Conservation (phyloP, 2,888 invertebrate species). For the Brachypalpus laphriformis region DNA sequence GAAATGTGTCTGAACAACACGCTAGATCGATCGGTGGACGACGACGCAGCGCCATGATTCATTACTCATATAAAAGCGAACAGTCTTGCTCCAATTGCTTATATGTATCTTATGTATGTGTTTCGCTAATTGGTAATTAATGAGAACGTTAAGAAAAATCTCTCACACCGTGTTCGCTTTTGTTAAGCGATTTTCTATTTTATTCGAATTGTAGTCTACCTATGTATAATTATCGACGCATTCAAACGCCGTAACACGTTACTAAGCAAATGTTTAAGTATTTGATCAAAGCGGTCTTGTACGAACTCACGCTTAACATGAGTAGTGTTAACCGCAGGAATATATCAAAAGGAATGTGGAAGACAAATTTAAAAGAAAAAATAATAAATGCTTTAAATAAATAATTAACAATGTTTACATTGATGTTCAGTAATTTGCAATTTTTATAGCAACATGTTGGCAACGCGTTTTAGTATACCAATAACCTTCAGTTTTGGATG, state of each 20-base stretch:
- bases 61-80: slow-evolving; percentile 28
- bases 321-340: not conserved
- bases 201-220: not conserved
- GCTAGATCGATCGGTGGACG: slow-evolving; percentile 24
- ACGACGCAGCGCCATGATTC: slow-evolving; percentile 20
- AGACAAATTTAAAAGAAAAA: not conserved
- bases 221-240: not conserved
- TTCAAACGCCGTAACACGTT: not conserved
- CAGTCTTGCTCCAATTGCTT: slow-evolving; percentile 34
- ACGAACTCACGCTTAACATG: not conserved
- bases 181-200: not conserved
- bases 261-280: not conserved
- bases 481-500: too few species aligned
- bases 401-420: too few species aligned
- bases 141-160: slow-evolving; percentile 45
- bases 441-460: too few species aligned
- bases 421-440: too few species aligned
- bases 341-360: not conserved
- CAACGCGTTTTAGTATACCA: too few species aligned
- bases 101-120: too few species aligned
- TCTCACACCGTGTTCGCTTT: slow-evolving; percentile 21
- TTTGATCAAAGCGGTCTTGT: not conserved
- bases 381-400: too few species aligned
- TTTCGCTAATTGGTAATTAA: slow-evolving; percentile 53
- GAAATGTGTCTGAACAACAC: slow-evolving; percentile 18